phyloP scores from a whole-genome alignment of 2,113 vertebrate species.

The Amazona vittata region DNA sequence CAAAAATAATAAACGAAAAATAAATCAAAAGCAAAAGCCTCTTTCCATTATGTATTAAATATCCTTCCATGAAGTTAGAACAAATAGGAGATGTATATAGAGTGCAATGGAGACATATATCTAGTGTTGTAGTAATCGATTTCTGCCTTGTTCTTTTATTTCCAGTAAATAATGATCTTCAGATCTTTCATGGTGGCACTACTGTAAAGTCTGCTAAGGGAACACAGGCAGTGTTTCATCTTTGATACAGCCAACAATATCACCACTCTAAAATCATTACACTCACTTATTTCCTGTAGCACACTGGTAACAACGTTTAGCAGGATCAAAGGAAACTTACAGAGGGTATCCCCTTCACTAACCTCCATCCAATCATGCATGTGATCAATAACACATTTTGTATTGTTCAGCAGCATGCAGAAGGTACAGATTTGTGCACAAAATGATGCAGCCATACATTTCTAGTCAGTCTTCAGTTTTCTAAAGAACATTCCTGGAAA shows the following conservation, averaged over 20 bases:
- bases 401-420: background rate
- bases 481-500: background rate
- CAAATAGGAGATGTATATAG: conserved; percentile 80
- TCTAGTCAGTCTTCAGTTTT: background rate
- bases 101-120: conserved; percentile 79
- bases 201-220: conserved; percentile 59
- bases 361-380: conserved; percentile 27
- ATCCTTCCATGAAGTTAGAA: conserved; percentile 79
- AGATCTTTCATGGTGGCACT: conserved; percentile 73
- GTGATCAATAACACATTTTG: conserved; percentile 57
- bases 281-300: conserved; percentile 43
- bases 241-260: conserved; percentile 34
- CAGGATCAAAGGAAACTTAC: conserved; percentile 59
- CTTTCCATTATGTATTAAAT: conserved; percentile 81
- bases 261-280: conserved; percentile 54
- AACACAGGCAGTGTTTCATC: conserved; percentile 51
- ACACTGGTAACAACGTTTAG: conserved; percentile 31
- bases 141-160: conserved; percentile 81
- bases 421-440: conserved; percentile 21
- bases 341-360: conserved; percentile 22
- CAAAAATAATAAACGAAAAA: conserved; percentile 81
- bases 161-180: conserved; percentile 82
- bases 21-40: conserved; percentile 77
- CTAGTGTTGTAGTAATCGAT: conserved; percentile 76
- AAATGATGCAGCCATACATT: background rate